phyloP scores from a whole-genome alignment of 2,888 invertebrate species.

The Trachelus tabidus region DNA sequence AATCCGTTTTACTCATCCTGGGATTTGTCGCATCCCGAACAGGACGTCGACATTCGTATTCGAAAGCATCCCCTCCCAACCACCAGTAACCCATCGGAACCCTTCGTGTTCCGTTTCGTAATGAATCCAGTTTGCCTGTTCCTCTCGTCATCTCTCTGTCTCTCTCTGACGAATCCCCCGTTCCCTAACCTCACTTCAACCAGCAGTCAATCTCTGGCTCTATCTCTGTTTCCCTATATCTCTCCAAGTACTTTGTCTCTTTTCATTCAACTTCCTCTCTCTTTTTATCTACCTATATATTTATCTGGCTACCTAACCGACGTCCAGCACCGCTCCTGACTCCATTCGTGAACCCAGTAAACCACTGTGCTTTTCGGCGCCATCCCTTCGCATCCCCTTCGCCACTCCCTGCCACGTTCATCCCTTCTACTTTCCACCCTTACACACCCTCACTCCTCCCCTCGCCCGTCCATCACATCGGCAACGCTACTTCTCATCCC shows the following conservation, averaged over 20 bases:
- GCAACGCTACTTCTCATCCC: constrained; percentile 6
- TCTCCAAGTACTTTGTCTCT: neutral
- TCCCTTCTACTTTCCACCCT: constrained; percentile 19
- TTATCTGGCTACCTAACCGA: constrained; percentile 15
- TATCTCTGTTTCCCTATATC: neutral
- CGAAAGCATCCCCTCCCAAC: constrained; percentile 17
- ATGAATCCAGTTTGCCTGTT: constrained; percentile 47
- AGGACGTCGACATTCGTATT: constrained; percentile 17
- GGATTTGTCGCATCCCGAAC: constrained; percentile 6
- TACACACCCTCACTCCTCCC: constrained; percentile 39
- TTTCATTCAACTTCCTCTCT: neutral
- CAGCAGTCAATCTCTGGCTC: constrained; percentile 1
- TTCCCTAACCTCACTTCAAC: constrained; percentile 22
- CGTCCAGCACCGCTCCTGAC: constrained; percentile 11
- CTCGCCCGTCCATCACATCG: constrained; percentile 18
- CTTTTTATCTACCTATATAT: neutral
- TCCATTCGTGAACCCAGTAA: constrained; percentile 26
- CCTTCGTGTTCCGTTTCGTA: constrained; percentile 28
- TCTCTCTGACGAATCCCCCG: constrained; percentile 18
- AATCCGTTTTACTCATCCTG: constrained; percentile 44
- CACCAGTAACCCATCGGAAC: constrained; percentile 21
- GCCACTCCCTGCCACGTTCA: constrained; percentile 13
- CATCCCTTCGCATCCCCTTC: constrained; percentile 16
- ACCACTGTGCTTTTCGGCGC: constrained; percentile 40
- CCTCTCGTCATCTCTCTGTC: neutral